Evolutionary conservation across 2,113 vertebrate genomes (phyloP), one percentile per base, ranked within the genome.

Genomic region (Prochilodus magdalenae): DNA sequence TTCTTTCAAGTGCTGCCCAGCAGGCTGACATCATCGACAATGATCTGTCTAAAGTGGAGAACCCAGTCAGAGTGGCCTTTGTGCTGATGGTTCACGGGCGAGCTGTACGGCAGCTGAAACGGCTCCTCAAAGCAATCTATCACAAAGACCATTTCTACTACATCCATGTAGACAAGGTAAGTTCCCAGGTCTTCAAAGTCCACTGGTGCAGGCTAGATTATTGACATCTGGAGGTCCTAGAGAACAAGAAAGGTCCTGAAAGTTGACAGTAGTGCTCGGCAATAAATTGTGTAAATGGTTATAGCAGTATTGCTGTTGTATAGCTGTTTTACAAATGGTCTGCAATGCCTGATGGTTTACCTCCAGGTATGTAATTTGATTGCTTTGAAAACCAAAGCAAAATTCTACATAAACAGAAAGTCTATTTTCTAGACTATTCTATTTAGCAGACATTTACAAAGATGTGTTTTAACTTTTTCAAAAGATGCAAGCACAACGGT

Each of bases 71-170:
- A 66, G 94, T 99, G 0, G 96, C 93, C 10, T 99, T 97, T 76
- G 95, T 99, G 88, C 91, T 99, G 86, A 97, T 99, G 83, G 97
- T 99, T 76, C 98, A 99, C 0, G 97, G 97, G 36, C 95, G 98
- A 0, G 95, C 97, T 11, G 86, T 97, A 65, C 95, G 97, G 79
- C 98, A 99, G 92, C 94, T 99, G 70, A 97, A 95, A 81, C 95
- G 98, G 0, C 96, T 99, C 82, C 95, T 99, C 84, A 99, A 98
- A 93, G 97, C 97, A 0, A 96, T 99, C 75, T 99, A 98, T 88
- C 97, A 99, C 65, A 90, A 90, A 44, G 94, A 96, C 87, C 97
- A 99, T 89, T 99, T 95, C 91, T 99, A 98, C 89, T 99, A 99
- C 87, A 98, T 99, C 88, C 98, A 99, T 0, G 97, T 99, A 1